A percentile compares a stretch with the other conserved stretches of the same genome.
These are phyloP conservation scores for Acrobasis suavella DNA, from an alignment of 2,888 invertebrate genomes.

Conservation along the genomic window DNA sequence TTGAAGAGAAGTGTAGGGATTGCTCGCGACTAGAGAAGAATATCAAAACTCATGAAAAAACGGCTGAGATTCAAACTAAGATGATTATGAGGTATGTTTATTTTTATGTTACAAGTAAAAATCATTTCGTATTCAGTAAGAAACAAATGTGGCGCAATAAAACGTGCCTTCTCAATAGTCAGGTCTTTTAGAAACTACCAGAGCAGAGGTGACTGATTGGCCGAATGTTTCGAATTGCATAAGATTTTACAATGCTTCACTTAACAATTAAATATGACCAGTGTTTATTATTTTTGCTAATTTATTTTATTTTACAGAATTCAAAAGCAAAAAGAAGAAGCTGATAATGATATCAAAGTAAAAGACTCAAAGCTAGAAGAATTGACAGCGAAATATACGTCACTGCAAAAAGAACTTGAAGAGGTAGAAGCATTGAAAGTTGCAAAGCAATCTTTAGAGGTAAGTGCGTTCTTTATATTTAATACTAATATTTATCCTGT, in stretches of 20 bases:
- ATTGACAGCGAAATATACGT: slow-evolving; percentile 50
- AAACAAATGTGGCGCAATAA: too few species aligned
- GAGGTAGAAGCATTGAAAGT: slow-evolving; percentile 54
- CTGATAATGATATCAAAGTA: slow-evolving; percentile 46
- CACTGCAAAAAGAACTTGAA: slow-evolving; percentile 55
- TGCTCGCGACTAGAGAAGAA: slow-evolving; percentile 59
- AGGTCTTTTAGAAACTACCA: too few species aligned
- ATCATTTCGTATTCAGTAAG: too few species aligned
- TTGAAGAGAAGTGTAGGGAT: slow-evolving; percentile 61
- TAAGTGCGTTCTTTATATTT: slow-evolving; percentile 29
- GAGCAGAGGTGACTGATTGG: too few species aligned
- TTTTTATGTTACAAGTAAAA: too few species aligned
- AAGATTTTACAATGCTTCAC: too few species aligned
- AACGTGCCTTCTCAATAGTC: too few species aligned
- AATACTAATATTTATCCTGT: too few species aligned
- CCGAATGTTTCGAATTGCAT: too few species aligned
- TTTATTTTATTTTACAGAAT: slow-evolving; percentile 44
- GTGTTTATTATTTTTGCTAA: too few species aligned
- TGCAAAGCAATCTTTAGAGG: slow-evolving; percentile 54
- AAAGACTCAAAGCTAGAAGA: slow-evolving; percentile 60
- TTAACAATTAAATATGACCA: too few species aligned
- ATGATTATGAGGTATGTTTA: slow-evolving; percentile 64
- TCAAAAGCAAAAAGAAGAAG: slow-evolving; percentile 64
- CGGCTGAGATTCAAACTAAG: slow-evolving; percentile 66
- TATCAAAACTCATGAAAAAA: slow-evolving; percentile 71